phyloP scores from a whole-genome alignment of 2,797 vertebrate species.

The Tympanoctomys barrerae region DNA sequence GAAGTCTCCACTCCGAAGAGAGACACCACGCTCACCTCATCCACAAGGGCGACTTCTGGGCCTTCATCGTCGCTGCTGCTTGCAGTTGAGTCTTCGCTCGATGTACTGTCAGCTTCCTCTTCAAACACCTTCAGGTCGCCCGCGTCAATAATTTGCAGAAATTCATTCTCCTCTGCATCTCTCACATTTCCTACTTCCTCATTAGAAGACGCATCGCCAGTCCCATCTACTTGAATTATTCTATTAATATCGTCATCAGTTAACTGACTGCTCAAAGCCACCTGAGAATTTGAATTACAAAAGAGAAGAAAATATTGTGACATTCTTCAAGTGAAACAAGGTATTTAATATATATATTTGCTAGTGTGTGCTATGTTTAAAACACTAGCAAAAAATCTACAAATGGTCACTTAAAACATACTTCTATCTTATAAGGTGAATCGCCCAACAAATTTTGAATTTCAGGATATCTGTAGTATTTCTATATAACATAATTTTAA shows the following conservation, averaged over 20 bases:
- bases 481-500: not conserved
- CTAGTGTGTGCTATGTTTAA: too few relatives aligned
- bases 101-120: conserved; percentile 91
- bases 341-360: not conserved
- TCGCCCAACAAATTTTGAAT: conserved; percentile 25
- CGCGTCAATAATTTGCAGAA: conserved; percentile 91
- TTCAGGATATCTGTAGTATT: conserved; percentile 23
- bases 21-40: conserved; percentile 86
- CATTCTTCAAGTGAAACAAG: conserved; percentile 30
- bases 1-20: not conserved
- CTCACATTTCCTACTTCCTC: conserved; percentile 86
- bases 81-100: conserved; percentile 84
- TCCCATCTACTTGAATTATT: conserved; percentile 95
- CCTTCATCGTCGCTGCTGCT: conserved; percentile 90
- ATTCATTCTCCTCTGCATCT: conserved; percentile 92
- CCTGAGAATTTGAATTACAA: conserved; percentile 78
- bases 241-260: conserved; percentile 86
- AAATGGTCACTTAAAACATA: conserved; percentile 32
- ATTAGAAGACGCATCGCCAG: conserved; percentile 91
- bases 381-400: not conserved
- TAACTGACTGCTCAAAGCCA: conserved; percentile 64
- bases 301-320: conserved; percentile 51
- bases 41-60: conserved; percentile 86
- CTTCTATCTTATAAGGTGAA: conserved; percentile 12
- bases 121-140: conserved; percentile 93